These are phyloP conservation scores for Caloenas nicobarica DNA, from an alignment of 2,113 vertebrate species.

Conservation along the genomic window DNA sequence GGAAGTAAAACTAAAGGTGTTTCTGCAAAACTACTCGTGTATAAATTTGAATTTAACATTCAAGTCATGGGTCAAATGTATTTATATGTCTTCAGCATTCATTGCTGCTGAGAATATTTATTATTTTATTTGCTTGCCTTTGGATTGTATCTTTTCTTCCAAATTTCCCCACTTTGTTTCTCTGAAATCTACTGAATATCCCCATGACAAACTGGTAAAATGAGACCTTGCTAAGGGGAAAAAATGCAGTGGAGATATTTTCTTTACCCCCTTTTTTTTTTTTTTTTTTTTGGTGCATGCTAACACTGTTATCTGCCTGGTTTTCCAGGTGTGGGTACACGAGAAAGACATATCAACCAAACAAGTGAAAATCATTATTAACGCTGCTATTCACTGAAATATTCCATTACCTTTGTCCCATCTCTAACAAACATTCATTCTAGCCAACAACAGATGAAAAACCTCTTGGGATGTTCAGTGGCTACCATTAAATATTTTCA, in stretches of 20 bases:
- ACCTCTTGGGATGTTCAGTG: accelerated
- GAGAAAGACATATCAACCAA: neutral
- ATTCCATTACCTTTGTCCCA: neutral
- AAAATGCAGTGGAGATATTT: accelerated
- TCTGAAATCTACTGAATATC: neutral
- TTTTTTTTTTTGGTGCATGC: neutral
- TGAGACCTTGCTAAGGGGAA: neutral
- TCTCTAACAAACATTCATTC: neutral
- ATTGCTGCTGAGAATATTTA: neutral
- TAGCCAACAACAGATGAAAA: neutral
- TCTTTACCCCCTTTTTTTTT: neutral
- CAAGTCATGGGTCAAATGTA: neutral
- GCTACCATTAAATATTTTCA: neutral
- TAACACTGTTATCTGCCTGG: accelerated
- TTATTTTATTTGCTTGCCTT: neutral
- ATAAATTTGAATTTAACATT: neutral
- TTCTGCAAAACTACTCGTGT: neutral
- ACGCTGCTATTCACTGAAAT: neutral
- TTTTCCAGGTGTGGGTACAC: neutral
- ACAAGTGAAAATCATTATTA: neutral
- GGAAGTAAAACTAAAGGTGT: neutral
- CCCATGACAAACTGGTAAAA: neutral
- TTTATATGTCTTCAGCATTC: neutral
- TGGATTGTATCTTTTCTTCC: neutral
- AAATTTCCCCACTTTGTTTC: neutral